Conservation (phyloP, 2,888 invertebrate species). For the Nycteola revayana region DNA sequence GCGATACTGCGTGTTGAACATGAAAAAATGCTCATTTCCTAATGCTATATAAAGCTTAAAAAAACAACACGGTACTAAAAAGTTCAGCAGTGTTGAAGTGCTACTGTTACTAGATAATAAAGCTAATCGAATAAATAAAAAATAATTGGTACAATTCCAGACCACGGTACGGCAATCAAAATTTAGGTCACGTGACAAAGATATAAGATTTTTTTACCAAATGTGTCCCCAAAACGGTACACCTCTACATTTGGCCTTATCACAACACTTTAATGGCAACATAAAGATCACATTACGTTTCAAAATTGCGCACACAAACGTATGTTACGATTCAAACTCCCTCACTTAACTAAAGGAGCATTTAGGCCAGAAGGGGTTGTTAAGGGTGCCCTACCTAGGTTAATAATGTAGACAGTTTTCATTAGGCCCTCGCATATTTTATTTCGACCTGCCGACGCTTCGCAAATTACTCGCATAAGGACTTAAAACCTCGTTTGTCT, state of each 20-base stretch:
- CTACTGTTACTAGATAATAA: too few relatives aligned
- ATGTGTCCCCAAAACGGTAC: constrained; percentile 12
- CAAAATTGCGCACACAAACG: constrained; percentile 24
- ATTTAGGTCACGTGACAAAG: constrained; percentile 21
- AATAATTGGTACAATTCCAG: constrained; percentile 22
- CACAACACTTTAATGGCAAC: constrained; percentile 27
- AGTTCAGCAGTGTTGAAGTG: too few relatives aligned
- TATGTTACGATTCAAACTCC: constrained; percentile 34
- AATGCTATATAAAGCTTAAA: too few relatives aligned
- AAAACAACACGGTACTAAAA: too few relatives aligned
- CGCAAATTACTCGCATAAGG: constrained; percentile 48
- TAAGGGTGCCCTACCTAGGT: constrained; percentile 34
- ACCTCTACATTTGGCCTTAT: constrained; percentile 32
- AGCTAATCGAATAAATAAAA: constrained; percentile 29
- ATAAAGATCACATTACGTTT: constrained; percentile 33
- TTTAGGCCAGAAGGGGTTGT: constrained; percentile 34
- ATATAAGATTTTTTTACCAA: constrained; percentile 24
- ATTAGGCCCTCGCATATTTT: constrained; percentile 56
- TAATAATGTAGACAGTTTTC: constrained; percentile 53
- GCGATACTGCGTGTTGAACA: too few relatives aligned
- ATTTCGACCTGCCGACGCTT: constrained; percentile 46
- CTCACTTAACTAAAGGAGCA: constrained; percentile 24
- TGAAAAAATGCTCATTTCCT: too few relatives aligned
- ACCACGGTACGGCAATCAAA: constrained; percentile 23
- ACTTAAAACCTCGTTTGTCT: constrained; percentile 30